phyloP scores from a whole-genome alignment of 2,797 vertebrate genomes.

The Microctenopoma stevenorrisi region DNA sequence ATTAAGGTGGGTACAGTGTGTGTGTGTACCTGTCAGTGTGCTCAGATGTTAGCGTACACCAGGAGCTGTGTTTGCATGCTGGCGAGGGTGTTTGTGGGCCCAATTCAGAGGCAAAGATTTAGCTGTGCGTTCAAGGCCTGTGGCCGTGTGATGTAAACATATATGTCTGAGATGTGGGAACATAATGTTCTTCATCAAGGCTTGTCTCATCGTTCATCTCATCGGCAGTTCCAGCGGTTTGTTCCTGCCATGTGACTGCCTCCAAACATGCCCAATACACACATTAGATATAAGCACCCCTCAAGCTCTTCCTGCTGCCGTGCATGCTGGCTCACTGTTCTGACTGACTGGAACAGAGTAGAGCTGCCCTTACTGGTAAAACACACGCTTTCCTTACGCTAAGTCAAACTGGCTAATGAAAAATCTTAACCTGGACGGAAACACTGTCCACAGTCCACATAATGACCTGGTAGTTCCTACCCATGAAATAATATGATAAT shows the following conservation, averaged over 20 bases:
- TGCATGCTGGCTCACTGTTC: too few species aligned
- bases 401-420: too few species aligned
- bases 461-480: too few species aligned
- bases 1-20: background rate
- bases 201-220: background rate
- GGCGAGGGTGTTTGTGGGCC: slow-evolving; percentile 4
- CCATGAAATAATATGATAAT: too few species aligned
- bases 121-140: background rate
- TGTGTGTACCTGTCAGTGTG: background rate
- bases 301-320: too few species aligned
- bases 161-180: slow-evolving; percentile 16
- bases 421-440: too few species aligned
- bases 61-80: background rate
- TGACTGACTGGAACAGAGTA: too few species aligned
- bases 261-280: too few species aligned
- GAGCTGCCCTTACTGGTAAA: too few species aligned
- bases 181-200: background rate
- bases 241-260: too few species aligned
- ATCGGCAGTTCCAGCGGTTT: background rate
- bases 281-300: background rate
- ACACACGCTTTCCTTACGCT: too few species aligned
- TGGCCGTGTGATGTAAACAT: slow-evolving; percentile 17
- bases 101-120: background rate
- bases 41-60: background rate
- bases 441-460: too few species aligned